Percentiles rank a stretch among this genome's conserved stretches.
These are phyloP conservation scores for Ramphastos sulfuratus DNA, from an alignment of 2,113 vertebrate species.

Conservation along the genomic window DNA sequence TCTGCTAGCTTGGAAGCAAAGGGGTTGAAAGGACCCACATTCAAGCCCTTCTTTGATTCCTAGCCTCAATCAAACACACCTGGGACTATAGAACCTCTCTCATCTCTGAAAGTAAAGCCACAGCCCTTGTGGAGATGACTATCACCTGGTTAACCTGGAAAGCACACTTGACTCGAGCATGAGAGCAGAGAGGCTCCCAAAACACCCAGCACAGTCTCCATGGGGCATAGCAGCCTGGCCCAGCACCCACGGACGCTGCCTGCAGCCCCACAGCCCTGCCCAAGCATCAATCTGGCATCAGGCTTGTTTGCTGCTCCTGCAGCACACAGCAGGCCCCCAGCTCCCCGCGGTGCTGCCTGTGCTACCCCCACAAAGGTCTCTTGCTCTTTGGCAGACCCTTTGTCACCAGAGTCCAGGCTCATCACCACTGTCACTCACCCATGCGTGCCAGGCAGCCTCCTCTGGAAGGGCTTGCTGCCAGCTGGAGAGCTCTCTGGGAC, in stretches of 20 bases:
- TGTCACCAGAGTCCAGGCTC: background rate
- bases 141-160: background rate
- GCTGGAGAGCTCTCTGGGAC: no score
- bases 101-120: background rate
- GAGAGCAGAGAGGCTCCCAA: background rate
- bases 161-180: background rate
- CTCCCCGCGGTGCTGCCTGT: accelerated
- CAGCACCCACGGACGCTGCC: background rate
- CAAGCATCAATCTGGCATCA: background rate
- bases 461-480: background rate
- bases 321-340: background rate
- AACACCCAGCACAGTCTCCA: background rate
- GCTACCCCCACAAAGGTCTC: background rate
- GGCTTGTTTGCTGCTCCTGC: background rate
- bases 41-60: background rate
- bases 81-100: background rate
- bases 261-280: background rate
- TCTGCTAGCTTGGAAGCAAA: background rate
- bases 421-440: background rate
- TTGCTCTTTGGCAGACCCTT: background rate
- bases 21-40: background rate
- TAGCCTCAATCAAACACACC: background rate
- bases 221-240: background rate
- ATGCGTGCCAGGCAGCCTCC: background rate
- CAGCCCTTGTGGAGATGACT: background rate